phyloP scores from a whole-genome alignment of 2,888 invertebrate genomes.

The Apotomis capreana region DNA sequence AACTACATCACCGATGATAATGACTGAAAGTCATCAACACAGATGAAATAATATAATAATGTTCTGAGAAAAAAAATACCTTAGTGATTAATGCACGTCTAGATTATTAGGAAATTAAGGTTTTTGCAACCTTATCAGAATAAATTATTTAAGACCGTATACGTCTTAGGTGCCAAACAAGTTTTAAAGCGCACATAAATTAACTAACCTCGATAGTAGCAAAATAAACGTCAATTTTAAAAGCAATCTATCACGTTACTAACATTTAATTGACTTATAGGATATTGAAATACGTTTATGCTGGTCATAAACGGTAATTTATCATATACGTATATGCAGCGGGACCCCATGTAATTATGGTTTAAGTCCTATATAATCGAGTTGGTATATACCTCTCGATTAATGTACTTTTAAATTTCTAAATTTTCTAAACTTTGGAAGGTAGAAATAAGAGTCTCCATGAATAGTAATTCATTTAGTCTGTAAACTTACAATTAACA shows the following conservation, averaged over 20 bases:
- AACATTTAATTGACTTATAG: neutral
- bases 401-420: no score
- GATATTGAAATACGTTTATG: slow-evolving; percentile 31
- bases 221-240: slow-evolving; percentile 23
- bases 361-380: no score
- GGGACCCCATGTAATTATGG: no score
- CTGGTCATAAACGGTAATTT: slow-evolving; percentile 34
- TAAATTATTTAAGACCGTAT: slow-evolving; percentile 1
- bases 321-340: no score
- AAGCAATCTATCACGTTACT: slow-evolving; percentile 23
- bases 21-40: no score
- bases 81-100: slow-evolving; percentile 1
- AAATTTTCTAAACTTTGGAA: no score
- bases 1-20: no score
- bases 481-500: no score
- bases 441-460: no score
- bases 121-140: neutral
- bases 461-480: no score
- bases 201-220: neutral
- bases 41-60: no score
- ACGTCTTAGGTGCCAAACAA: slow-evolving; percentile 34
- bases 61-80: neutral
- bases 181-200: neutral
- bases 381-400: no score
- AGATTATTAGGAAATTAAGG: neutral